Base-by-base conservation (phyloP, 2,113 vertebrate species). In the Trogon surrucura region DNA sequence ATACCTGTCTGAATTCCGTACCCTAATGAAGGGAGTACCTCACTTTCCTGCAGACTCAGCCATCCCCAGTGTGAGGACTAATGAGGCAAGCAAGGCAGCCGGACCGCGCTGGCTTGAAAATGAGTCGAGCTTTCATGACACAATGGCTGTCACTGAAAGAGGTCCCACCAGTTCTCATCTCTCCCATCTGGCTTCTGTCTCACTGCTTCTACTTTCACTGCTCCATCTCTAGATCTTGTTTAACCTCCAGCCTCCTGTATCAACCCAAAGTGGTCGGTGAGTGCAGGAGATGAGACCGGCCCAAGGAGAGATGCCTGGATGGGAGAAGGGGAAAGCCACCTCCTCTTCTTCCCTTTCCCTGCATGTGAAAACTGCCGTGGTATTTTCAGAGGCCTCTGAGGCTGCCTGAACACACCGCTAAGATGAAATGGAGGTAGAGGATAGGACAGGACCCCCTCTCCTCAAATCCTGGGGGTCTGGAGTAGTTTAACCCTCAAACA, bases 221-320 rank as follows among this genome's bases (percentile, higher is more conserved):
- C 6, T 11, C 60, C 69, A 61, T 3, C 11, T 69, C 54, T 14
- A 20, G 29, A 72, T 56, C 38, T 60, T 56, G 12, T 16, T 60
- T 47, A 77, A 77, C 17, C 3, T 8, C 30, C 17, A 83, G 19
- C 56, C 17, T 6, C 0, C 29, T 67, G 41, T 21, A 62, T 17
- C 36, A 29, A 5, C 9, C 25, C 47, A 15, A 27, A 29, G 32
- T 1, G 5, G 9, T 8, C 34, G 10, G 19, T 4, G 19, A 32
- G 16, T 1, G 1, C 0, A 1, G 14, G 18, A 22, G 15, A 56
- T 10, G 7, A 58, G 22, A 27, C 1, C 0, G 1, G 26, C 10
- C 32, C 30, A 29, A 66, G 15, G 2, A 11, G 34, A 56, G 56
- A 13, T 72, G 30, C 10, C 13, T 9, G 45, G 16, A 17, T 2